Base-by-base conservation (phyloP, 1,140 invertebrate species). In the Meloidogyne hapla region DNA sequence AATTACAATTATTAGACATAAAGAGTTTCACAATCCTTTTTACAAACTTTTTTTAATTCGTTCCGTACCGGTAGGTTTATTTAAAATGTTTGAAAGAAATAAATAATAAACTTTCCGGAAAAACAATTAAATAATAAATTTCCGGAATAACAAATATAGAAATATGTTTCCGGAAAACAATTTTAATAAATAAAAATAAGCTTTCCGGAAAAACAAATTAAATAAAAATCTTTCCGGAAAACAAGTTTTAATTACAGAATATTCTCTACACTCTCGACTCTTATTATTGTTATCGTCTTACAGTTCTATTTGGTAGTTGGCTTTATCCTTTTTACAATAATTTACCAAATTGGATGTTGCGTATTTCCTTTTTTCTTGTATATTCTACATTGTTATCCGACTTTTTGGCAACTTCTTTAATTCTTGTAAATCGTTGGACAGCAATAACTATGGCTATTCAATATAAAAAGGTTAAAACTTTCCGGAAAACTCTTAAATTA, bases 211-310 rank as follows among this genome's bases (percentile, higher is more conserved):
- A 23, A 26, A 26, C 0, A 21, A 21, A 0, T 21, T 23, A 26
- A 23, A 6, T 63, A 26, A 21, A n/a, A n/a, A n/a, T n/a, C n/a
- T 63, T 63, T 63, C 9, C 62, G 62, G 3, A 6, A 63, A 23
- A 26, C 0, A 21, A 21, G 0, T 21, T 23, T 8, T 26, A 21
- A 21, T 18, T 66, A n/a, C 0, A 66, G 64, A 40, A 66, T 18
- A 5, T 66, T n/a, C 15, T 66, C 15, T 66, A 66, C 64, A 66
- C 64, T 4, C 64, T 66, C n/a, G 38, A 40, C 38, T 66, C 64
- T 18, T 66, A 66, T 40, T 66, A 66, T 40, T 28, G 64, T 18
- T 66, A 66, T 40, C 64, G 64, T 3, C 0, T 66, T 3, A 13
- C 64, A 40, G 18, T 40, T 40, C 64, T 66, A 15, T 66, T 66